A percentile compares a stretch with the other conserved stretches of the same genome.
These are phyloP conservation scores for Columba guinea DNA, from an alignment of 2,797 vertebrate genomes.

Conservation along the genomic window DNA sequence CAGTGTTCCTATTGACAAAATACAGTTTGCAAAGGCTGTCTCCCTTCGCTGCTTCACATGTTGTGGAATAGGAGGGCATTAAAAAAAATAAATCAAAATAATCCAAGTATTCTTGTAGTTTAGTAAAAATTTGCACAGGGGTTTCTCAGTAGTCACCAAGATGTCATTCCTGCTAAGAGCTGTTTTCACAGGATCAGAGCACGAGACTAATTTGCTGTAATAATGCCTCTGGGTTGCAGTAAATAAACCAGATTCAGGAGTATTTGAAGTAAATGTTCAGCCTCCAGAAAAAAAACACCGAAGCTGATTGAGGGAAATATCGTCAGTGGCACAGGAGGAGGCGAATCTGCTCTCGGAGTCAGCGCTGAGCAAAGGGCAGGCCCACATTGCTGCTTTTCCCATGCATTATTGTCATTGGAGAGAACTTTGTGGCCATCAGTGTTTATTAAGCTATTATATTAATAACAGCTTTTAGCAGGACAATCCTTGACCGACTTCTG, in stretches of 20 bases:
- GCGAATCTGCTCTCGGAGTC: background rate
- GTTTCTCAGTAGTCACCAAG: background rate
- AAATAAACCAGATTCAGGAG: background rate
- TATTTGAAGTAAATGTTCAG: background rate
- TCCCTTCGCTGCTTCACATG: background rate
- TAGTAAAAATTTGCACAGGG: background rate
- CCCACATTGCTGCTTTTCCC: background rate
- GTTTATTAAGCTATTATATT: background rate
- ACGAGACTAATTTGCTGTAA: background rate
- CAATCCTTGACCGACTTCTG: background rate
- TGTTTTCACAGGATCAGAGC: background rate
- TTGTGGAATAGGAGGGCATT: background rate
- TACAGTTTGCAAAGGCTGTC: too few species aligned
- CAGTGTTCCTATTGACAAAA: background rate
- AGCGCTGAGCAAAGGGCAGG: background rate
- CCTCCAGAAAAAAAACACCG: background rate
- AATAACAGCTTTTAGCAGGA: background rate
- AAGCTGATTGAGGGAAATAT: background rate
- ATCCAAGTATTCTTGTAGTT: background rate
- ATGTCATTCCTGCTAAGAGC: background rate
- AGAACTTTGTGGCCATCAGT: background rate
- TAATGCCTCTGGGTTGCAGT: background rate
- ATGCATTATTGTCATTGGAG: background rate
- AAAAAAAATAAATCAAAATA: background rate
- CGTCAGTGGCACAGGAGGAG: background rate